Conservation (phyloP, 2,113 vertebrate genomes). For the Lagopus leucura region DNA sequence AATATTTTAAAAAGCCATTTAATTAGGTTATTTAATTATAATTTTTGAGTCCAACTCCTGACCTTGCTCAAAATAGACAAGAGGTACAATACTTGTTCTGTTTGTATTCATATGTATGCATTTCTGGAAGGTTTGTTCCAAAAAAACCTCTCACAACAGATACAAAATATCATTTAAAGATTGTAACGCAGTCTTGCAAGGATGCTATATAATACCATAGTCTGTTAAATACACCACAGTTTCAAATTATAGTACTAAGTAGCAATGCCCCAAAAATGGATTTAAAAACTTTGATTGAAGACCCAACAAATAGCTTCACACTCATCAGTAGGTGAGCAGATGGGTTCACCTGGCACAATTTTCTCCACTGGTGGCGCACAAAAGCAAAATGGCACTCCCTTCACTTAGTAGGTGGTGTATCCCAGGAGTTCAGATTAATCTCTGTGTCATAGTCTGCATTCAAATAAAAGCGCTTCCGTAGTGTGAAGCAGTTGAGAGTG, state of each 20-base stretch:
- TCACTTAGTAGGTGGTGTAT: neutral
- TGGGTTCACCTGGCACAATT: neutral
- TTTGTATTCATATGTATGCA: no score
- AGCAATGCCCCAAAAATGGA: neutral
- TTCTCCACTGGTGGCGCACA: neutral
- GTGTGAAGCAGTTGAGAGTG: neutral
- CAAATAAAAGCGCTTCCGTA: neutral
- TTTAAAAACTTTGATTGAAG: neutral
- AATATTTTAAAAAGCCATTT: neutral
- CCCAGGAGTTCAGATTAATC: neutral
- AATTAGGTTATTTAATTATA: neutral
- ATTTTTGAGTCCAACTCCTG: neutral
- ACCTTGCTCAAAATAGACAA: neutral
- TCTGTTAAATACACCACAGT: neutral
- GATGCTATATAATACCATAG: neutral
- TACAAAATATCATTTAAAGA: neutral
- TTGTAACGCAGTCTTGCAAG: neutral
- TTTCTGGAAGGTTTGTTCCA: neutral
- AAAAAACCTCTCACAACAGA: neutral
- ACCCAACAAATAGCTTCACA: neutral
- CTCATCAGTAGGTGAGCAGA: neutral
- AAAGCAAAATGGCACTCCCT: conserved; percentile 12
- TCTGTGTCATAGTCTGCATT: neutral
- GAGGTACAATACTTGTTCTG: neutral
- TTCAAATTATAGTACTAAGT: neutral